Evolutionary conservation across 2,113 vertebrate genomes (phyloP).

Genomic region (Lampris megalopsis): DNA sequence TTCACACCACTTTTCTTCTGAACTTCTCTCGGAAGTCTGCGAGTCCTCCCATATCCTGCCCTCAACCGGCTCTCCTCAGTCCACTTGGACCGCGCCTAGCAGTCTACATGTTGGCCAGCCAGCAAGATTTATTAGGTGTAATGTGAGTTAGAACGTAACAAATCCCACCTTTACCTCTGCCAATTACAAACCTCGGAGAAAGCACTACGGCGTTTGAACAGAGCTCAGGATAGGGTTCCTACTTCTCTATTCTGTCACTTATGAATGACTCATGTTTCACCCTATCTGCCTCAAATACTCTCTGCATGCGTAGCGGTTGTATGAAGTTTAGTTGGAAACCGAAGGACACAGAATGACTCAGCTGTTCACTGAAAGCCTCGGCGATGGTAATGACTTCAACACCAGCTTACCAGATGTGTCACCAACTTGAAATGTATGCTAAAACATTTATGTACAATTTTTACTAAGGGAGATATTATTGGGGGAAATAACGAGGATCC

Average conservation of each 20-base stretch:
- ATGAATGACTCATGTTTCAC: slow-evolving; percentile 60
- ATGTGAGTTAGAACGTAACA: slow-evolving; percentile 23
- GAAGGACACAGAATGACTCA: slow-evolving; percentile 46
- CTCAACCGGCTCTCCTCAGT: slow-evolving; percentile 3
- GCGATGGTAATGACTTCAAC: slow-evolving; percentile 30
- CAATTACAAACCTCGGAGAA: slow-evolving; percentile 40
- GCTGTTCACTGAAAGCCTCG: slow-evolving; percentile 42
- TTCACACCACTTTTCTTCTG: slow-evolving; percentile 2
- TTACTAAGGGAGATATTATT: slow-evolving; percentile 1
- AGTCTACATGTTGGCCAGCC: slow-evolving; percentile 27
- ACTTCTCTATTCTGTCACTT: slow-evolving; percentile 22
- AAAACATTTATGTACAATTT: slow-evolving; percentile 34
- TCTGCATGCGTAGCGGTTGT: slow-evolving; percentile 43
- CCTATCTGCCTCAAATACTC: slow-evolving; percentile 52
- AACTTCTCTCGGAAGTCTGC: slow-evolving; percentile 21
- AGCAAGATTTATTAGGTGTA: slow-evolving; percentile 23
- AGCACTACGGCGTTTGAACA: slow-evolving; percentile 7
- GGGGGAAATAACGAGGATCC: neutral
- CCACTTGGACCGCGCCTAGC: slow-evolving; percentile 13
- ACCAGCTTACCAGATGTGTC: slow-evolving; percentile 42
- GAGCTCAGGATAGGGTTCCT: slow-evolving; percentile 18
- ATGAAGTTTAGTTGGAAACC: slow-evolving; percentile 37
- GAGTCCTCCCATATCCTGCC: neutral
- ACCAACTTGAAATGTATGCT: slow-evolving; percentile 2
- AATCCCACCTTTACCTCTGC: slow-evolving; percentile 13